Evolutionary conservation across 2,113 vertebrate species (phyloP).

Genomic region (Megaleporinus macrocephalus): DNA sequence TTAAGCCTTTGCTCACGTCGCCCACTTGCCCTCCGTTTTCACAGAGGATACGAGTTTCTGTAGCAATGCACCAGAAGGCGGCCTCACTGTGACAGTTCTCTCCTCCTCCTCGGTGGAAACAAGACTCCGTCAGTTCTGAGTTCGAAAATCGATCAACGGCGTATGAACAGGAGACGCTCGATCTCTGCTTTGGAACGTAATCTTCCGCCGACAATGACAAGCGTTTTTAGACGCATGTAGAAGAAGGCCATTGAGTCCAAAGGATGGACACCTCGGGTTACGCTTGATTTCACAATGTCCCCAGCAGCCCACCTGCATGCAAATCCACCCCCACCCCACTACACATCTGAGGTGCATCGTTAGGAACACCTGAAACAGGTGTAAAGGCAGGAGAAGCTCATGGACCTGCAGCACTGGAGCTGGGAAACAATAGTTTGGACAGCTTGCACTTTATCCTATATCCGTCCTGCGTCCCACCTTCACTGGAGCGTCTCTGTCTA

Average conservation of each 20-base stretch:
- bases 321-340: too few species aligned
- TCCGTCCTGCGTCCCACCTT: too few species aligned
- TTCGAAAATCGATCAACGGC: background rate
- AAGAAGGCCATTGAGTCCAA: background rate
- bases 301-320: too few species aligned
- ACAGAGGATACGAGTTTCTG: background rate
- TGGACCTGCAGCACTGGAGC: too few species aligned
- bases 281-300: background rate
- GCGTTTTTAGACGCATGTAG: background rate
- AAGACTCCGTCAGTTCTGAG: slow-evolving; percentile 2
- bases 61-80: background rate
- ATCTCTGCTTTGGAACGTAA: background rate
- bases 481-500: too few species aligned
- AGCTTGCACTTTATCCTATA: too few species aligned
- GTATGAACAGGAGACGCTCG: slow-evolving; percentile 19
- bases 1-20: background rate
- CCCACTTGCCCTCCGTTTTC: background rate
- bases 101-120: background rate
- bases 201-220: background rate
- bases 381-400: too few species aligned
- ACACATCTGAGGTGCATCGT: too few species aligned
- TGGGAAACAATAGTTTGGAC: too few species aligned
- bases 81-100: background rate
- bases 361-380: too few species aligned
- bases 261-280: background rate